A percentile compares a stretch with the other conserved stretches of the same genome.
phyloP scores from a whole-genome alignment of 2,113 vertebrate genomes.

The Aegithalos caudatus region DNA sequence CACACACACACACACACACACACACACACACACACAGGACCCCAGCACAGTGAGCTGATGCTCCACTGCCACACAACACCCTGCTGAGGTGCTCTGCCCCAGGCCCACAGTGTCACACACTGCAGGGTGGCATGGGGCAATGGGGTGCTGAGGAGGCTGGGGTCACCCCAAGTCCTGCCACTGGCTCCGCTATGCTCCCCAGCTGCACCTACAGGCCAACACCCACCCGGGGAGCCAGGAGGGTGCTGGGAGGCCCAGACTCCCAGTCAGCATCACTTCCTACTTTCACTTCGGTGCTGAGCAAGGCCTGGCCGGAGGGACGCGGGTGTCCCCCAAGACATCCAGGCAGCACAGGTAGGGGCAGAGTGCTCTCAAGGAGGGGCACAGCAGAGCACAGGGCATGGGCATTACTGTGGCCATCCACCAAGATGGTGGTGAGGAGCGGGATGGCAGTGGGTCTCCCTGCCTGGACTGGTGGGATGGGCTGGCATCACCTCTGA shows the following conservation, averaged over 20 bases:
- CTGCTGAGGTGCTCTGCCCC: background rate
- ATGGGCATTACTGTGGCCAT: accelerated
- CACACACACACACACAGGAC: background rate
- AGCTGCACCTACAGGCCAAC: background rate
- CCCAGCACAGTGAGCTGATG: background rate
- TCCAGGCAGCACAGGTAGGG: background rate
- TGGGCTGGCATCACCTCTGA: background rate
- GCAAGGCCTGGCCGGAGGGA: background rate
- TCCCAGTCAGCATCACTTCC: slow-evolving; percentile 29
- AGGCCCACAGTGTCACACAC: background rate
- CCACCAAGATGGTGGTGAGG: no score
- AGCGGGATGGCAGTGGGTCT: accelerated
- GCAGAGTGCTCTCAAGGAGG: accelerated
- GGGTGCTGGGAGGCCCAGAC: background rate
- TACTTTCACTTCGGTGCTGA: slow-evolving; percentile 19
- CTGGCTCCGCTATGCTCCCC: no score
- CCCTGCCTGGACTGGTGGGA: background rate
- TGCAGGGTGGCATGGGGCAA: accelerated
- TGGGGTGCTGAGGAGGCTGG: background rate
- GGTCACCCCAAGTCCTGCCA: background rate
- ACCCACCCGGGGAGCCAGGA: background rate
- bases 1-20: accelerated
- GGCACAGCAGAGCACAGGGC: accelerated
- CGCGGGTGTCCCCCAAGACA: background rate
- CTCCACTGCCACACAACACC: background rate